Evolutionary conservation across 2,113 vertebrate genomes (phyloP).

Genomic region (Nyctibius bracteatus): DNA sequence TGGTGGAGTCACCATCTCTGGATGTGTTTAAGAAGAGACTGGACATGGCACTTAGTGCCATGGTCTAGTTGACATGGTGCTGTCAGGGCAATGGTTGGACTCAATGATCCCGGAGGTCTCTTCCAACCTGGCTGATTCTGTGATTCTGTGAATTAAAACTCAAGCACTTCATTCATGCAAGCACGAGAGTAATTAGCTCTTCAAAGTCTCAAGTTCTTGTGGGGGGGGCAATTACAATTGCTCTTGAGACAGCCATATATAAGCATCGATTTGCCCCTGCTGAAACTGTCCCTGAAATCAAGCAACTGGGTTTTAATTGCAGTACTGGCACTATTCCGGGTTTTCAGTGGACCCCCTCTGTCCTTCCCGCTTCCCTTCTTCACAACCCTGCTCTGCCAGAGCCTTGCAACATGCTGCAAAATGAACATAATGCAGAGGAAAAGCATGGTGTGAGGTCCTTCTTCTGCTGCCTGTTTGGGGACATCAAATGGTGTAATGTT

Average conservation of each 20-base stretch:
- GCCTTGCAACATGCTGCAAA: background rate
- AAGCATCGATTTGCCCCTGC: background rate
- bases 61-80: too few relatives aligned
- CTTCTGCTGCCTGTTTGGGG: background rate
- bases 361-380: background rate
- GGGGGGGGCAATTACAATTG: background rate
- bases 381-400: background rate
- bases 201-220: background rate
- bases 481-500: background rate
- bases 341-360: background rate
- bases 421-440: background rate
- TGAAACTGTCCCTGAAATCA: background rate
- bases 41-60: too few relatives aligned
- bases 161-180: background rate
- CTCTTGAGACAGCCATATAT: background rate
- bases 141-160: background rate
- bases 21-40: too few relatives aligned
- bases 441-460: background rate
- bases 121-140: too few relatives aligned
- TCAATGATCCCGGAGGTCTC: too few relatives aligned
- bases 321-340: accelerated
- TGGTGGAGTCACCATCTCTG: too few relatives aligned
- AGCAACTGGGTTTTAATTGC: background rate
- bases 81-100: too few relatives aligned
- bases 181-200: background rate